Evolutionary conservation across 2,113 vertebrate species (phyloP).

Genomic region (Colinus virginianus): DNA sequence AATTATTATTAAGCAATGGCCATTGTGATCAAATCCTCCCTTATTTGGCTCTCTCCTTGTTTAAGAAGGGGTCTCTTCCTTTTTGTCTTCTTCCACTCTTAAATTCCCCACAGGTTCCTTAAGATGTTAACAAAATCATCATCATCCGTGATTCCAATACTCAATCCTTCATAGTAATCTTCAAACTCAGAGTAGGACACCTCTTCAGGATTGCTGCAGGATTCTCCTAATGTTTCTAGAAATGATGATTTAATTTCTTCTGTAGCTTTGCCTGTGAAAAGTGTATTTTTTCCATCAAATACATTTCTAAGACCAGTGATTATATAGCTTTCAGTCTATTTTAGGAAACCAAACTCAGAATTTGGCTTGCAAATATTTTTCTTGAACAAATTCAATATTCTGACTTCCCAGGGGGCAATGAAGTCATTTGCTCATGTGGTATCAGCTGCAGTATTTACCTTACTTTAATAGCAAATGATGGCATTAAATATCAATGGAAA

Average conservation of each 20-base stretch:
- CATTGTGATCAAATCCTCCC: not conserved
- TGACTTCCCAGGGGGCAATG: not conserved
- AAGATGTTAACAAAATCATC: slow-evolving; percentile 82
- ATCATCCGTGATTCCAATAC: slow-evolving; percentile 75
- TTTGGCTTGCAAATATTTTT: not conserved
- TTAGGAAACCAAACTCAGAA: not conserved
- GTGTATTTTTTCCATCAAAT: slow-evolving; percentile 19
- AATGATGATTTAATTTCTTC: slow-evolving; percentile 79
- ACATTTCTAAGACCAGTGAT: not conserved
- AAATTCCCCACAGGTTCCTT: slow-evolving; percentile 83
- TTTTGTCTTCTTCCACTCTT: slow-evolving; percentile 36
- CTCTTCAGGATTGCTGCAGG: slow-evolving; percentile 72
- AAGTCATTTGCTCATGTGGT: not conserved
- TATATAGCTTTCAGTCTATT: not conserved
- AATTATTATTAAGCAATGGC: not conserved
- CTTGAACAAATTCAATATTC: not conserved
- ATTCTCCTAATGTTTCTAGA: slow-evolving; percentile 77
- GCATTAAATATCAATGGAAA: not conserved
- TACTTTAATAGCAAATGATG: not conserved
- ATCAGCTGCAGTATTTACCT: not conserved
- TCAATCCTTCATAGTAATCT: slow-evolving; percentile 87
- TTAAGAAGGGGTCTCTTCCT: not conserved
- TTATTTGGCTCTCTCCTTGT: not conserved
- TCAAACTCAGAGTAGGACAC: slow-evolving; percentile 86
- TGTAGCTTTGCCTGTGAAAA: slow-evolving; percentile 75